Conservation (phyloP, 2,888 invertebrate species). For the Tachina grossa region DNA sequence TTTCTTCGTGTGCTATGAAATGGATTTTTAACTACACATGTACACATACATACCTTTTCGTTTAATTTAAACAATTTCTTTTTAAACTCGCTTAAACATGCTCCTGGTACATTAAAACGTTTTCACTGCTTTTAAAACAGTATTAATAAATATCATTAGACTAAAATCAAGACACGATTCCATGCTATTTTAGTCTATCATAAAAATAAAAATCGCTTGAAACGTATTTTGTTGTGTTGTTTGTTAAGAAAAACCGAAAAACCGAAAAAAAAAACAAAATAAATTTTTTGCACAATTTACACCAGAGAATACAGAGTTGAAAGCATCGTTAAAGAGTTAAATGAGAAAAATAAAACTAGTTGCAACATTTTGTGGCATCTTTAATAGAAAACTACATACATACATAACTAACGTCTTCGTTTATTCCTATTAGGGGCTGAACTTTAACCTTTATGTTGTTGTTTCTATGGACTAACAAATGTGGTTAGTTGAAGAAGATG, state of each 20-base stretch:
- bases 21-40: not conserved
- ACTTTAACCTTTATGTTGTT: constrained; percentile 65
- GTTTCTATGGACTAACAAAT: constrained; percentile 30
- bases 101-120: not conserved
- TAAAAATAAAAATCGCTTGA: constrained; percentile 65
- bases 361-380: constrained; percentile 47
- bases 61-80: constrained; percentile 22
- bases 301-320: constrained; percentile 11
- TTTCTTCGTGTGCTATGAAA: not conserved
- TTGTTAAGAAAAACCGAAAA: not conserved
- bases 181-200: constrained; percentile 63
- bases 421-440: constrained; percentile 51
- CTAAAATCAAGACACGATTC: constrained; percentile 66
- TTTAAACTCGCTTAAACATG: constrained; percentile 9
- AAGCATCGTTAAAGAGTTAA: constrained; percentile 49
- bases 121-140: constrained; percentile 8
- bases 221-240: not conserved
- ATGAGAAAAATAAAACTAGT: constrained; percentile 50
- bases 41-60: too few species aligned
- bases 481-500: constrained; percentile 10
- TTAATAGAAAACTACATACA: too few species aligned
- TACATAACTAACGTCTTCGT: constrained; percentile 30
- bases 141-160: constrained; percentile 59
- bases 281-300: constrained; percentile 32
- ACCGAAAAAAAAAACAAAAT: not conserved